Evolutionary conservation across 2,797 vertebrate genomes (phyloP).

Genomic region (Manis crassicaudata): DNA sequence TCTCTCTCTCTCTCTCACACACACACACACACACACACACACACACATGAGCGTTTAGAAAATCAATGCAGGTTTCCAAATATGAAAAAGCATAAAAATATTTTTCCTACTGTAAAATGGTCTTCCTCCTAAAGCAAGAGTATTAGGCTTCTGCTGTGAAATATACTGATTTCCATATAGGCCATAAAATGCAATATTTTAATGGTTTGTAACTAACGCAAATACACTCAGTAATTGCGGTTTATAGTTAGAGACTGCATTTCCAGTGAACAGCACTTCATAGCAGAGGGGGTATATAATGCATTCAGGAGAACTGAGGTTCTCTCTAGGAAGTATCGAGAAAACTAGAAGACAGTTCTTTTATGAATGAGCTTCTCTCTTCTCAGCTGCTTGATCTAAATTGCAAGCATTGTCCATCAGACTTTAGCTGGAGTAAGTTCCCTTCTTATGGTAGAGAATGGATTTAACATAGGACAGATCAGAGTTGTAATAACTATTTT

Average conservation of each 20-base stretch:
- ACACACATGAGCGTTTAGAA: neutral
- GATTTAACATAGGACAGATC: conserved; percentile 83
- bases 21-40: neutral
- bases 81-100: conserved; percentile 34
- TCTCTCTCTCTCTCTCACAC: no score
- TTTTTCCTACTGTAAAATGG: conserved; percentile 66
- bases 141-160: conserved; percentile 72
- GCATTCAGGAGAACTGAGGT: conserved; percentile 80
- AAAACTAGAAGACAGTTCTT: conserved; percentile 80
- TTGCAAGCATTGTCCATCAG: conserved; percentile 78
- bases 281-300: conserved; percentile 75
- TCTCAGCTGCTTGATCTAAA: conserved; percentile 81
- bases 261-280: conserved; percentile 80
- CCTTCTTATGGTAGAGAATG: conserved; percentile 78
- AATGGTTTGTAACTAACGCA: conserved; percentile 81
- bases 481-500: conserved; percentile 82
- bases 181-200: conserved; percentile 78
- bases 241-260: conserved; percentile 81
- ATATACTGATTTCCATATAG: conserved; percentile 73
- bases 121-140: conserved; percentile 77
- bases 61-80: conserved; percentile 35
- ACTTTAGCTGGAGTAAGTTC: conserved; percentile 80
- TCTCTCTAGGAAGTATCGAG: conserved; percentile 76
- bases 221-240: conserved; percentile 81
- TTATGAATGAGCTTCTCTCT: conserved; percentile 82